Conservation (phyloP, 2,797 vertebrate species). For the Typhlichthys eigenmanni region DNA sequence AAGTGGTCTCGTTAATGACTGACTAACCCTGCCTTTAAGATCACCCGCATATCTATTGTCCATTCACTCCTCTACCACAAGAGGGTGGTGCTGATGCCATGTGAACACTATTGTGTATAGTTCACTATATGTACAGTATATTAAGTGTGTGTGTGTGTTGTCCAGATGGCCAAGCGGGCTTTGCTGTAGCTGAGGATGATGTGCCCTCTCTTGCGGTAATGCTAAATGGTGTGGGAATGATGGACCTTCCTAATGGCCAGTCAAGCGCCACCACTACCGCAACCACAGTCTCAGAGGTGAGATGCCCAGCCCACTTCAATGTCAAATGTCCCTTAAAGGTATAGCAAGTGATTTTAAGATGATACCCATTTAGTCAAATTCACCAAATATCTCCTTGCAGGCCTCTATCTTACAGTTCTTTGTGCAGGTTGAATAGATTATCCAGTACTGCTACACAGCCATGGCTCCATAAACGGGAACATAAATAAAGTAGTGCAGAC, state of each 20-base stretch:
- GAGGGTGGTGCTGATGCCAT: conserved; percentile 37
- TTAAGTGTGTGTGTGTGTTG: neutral
- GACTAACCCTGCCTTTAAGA: neutral
- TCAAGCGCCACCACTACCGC: conserved; percentile 77
- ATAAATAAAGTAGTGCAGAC: no score
- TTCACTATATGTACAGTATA: neutral
- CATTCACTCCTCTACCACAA: conserved; percentile 22
- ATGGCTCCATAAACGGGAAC: no score
- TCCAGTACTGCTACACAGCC: no score
- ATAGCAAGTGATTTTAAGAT: no score
- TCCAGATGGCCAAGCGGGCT: conserved; percentile 75
- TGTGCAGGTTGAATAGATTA: no score
- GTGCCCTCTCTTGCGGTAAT: conserved; percentile 74
- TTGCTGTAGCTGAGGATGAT: conserved; percentile 82
- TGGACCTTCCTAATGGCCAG: conserved; percentile 96
- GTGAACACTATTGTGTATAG: neutral
- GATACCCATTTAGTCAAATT: no score
- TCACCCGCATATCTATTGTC: neutral
- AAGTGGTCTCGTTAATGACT: no score
- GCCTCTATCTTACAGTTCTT: no score
- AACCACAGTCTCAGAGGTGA: conserved; percentile 90
- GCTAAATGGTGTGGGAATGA: conserved; percentile 88
- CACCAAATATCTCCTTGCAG: no score
- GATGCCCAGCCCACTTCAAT: conserved; percentile 12
- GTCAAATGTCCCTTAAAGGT: neutral